Percentiles rank a stretch among this genome's conserved stretches.
Evolutionary conservation across 1,140 invertebrate species (phyloP).

Genomic region (Atta texana): DNA sequence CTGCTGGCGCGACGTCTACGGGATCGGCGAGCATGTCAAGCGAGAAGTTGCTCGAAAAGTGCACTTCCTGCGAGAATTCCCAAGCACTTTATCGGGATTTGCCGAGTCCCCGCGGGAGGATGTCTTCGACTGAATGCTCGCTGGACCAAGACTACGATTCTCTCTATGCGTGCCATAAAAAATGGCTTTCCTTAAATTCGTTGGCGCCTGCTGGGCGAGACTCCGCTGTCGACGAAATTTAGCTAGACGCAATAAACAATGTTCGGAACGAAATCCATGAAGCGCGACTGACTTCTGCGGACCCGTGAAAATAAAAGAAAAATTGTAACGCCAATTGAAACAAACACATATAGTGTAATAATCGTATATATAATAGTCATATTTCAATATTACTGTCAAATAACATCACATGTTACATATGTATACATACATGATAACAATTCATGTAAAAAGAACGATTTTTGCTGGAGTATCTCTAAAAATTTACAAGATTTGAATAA

Average conservation of each 20-base stretch:
- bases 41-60: constrained; percentile 72
- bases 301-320: neutral
- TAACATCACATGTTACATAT: neutral
- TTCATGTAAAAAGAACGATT: neutral
- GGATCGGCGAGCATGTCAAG: constrained; percentile 77
- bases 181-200: constrained; percentile 78
- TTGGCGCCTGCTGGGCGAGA: constrained; percentile 62
- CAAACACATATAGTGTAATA: neutral
- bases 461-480: no score
- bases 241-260: constrained; percentile 41
- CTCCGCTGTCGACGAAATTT: constrained; percentile 41
- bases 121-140: constrained; percentile 67
- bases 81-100: constrained; percentile 74
- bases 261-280: constrained; percentile 22
- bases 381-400: neutral
- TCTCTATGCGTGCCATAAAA: constrained; percentile 70
- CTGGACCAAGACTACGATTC: constrained; percentile 78
- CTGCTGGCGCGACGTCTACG: constrained; percentile 51
- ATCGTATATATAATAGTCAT: neutral
- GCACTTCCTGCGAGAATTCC: constrained; percentile 66
- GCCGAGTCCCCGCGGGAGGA: constrained; percentile 51
- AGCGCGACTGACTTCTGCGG: constrained; percentile 20
- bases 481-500: no score
- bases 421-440: neutral
- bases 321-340: neutral